Conservation (phyloP, 2,113 vertebrate genomes). For the Hypomesus transpacificus region DNA sequence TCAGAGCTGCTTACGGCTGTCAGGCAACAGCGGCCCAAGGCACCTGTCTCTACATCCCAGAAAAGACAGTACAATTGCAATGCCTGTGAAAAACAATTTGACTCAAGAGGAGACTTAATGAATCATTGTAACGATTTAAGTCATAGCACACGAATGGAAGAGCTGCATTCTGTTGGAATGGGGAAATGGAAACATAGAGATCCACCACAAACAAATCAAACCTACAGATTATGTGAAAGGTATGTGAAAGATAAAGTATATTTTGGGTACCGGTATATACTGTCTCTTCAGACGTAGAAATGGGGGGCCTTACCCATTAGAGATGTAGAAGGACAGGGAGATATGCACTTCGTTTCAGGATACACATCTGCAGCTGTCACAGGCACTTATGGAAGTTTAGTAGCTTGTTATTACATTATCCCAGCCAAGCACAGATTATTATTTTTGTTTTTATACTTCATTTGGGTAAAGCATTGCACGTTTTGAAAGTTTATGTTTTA, state of each 20-base stretch:
- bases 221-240: conserved; percentile 9
- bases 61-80: not conserved
- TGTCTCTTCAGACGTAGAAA: not conserved
- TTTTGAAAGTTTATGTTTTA: no score
- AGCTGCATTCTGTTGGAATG: not conserved
- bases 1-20: not conserved
- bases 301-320: no score
- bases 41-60: not conserved
- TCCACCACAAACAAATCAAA: conserved; percentile 3
- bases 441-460: no score
- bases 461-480: no score
- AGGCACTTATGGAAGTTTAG: no score
- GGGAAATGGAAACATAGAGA: not conserved
- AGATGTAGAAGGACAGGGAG: no score
- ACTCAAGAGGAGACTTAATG: not conserved
- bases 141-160: not conserved
- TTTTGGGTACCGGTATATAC: not conserved
- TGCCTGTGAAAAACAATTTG: not conserved
- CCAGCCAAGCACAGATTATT: no score
- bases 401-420: no score
- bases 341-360: no score
- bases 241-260: not conserved
- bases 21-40: not conserved
- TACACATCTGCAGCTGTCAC: no score
- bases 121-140: not conserved